A percentile compares a stretch with the other conserved stretches of the same genome.
Evolutionary conservation across 2,888 invertebrate species (phyloP).

Genomic region (Ectobius pallidus): DNA sequence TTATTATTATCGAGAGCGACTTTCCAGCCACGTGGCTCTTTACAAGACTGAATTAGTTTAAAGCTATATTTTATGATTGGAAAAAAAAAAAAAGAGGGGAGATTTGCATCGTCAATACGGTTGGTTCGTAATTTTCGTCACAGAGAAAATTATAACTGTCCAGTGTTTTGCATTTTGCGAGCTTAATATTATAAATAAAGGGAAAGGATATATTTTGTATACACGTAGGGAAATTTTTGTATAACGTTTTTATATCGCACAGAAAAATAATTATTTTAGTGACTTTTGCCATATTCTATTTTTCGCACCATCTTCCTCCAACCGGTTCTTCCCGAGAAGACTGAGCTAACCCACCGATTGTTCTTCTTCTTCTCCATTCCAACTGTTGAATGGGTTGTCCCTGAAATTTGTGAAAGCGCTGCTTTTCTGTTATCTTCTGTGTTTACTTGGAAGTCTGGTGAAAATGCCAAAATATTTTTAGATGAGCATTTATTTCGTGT

Average conservation of each 20-base stretch:
- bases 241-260: constrained; percentile 23
- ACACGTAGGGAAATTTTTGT: constrained; percentile 29
- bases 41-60: constrained; percentile 32
- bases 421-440: too few relatives aligned
- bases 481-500: too few relatives aligned
- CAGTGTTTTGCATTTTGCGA: constrained; percentile 14
- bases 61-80: constrained; percentile 10
- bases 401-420: too few relatives aligned
- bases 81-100: constrained; percentile 9
- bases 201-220: constrained; percentile 24
- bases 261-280: constrained; percentile 22
- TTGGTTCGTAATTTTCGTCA: too few relatives aligned
- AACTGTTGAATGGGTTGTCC: too few relatives aligned
- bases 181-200: constrained; percentile 7
- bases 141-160: constrained; percentile 4
- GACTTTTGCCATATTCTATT: constrained; percentile 9
- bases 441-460: too few relatives aligned
- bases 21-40: constrained; percentile 21
- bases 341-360: too few relatives aligned
- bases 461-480: too few relatives aligned
- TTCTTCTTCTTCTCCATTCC: too few relatives aligned
- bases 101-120: too few relatives aligned
- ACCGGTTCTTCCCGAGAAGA: too few relatives aligned
- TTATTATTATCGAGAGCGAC: background rate
- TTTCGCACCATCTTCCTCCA: too few relatives aligned